Evolutionary conservation across 2,888 invertebrate species (phyloP).

Genomic region (Drosophila testacea): DNA sequence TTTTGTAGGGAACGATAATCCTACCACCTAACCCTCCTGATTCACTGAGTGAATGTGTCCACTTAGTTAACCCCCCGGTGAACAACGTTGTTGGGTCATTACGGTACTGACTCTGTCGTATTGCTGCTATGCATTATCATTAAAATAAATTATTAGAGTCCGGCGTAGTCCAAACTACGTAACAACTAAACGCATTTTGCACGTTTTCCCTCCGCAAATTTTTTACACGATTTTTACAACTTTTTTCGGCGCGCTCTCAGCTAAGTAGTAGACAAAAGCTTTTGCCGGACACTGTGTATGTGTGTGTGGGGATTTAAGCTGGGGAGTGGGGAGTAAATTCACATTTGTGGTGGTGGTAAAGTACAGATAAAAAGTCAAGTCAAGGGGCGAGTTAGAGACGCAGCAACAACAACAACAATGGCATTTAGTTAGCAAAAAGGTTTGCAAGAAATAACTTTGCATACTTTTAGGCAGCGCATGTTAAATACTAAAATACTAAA

Average conservation of each 20-base stretch:
- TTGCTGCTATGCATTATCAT: slow-evolving; percentile 75
- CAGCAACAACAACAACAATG: slow-evolving; percentile 33
- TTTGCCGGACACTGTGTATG: slow-evolving; percentile 51
- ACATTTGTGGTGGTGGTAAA: slow-evolving; percentile 2
- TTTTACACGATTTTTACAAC: slow-evolving; percentile 80
- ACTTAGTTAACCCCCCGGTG: slow-evolving; percentile 39
- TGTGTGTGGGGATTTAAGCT: not conserved
- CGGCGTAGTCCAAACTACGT: slow-evolving; percentile 44
- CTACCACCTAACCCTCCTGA: not conserved
- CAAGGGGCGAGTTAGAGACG: slow-evolving; percentile 65
- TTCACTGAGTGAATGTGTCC: slow-evolving; percentile 22
- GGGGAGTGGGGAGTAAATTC: not conserved
- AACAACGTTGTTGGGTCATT: slow-evolving; percentile 34
- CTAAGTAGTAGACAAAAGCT: slow-evolving; percentile 76
- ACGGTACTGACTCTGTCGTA: slow-evolving; percentile 46
- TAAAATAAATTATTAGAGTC: slow-evolving; percentile 78
- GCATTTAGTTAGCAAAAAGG: slow-evolving; percentile 68
- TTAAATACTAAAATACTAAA: slow-evolving; percentile 67
- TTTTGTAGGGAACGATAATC: slow-evolving; percentile 8
- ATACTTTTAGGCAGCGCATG: slow-evolving; percentile 77
- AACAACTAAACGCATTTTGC: slow-evolving; percentile 76
- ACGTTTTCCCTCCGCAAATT: slow-evolving; percentile 74
- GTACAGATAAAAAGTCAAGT: slow-evolving; percentile 73
- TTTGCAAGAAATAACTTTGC: slow-evolving; percentile 78
- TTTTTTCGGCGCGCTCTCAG: slow-evolving; percentile 63